These are phyloP conservation scores for Melanotus villosus DNA, from an alignment of 2,888 invertebrate genomes.

Conservation along the genomic window DNA sequence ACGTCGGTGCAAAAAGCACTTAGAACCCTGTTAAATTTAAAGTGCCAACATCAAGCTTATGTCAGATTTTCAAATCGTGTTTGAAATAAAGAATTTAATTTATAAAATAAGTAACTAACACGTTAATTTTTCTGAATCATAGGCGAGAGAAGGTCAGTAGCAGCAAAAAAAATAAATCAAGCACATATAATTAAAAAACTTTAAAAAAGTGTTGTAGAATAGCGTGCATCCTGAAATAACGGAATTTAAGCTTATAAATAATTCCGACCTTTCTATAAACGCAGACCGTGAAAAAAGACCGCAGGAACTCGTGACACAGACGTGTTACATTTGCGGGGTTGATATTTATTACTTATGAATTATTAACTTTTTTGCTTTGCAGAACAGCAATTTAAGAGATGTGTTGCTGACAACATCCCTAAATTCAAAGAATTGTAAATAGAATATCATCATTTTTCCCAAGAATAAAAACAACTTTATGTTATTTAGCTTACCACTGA, in stretches of 20 bases:
- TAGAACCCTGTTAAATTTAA: too few relatives aligned
- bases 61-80: too few relatives aligned
- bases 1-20: too few relatives aligned
- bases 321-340: conserved; percentile 21
- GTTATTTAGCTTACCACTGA: neutral
- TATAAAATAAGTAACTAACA: neutral
- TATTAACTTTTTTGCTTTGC: conserved; percentile 18
- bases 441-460: neutral
- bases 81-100: too few relatives aligned
- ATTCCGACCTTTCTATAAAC: conserved; percentile 21
- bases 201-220: conserved; percentile 15
- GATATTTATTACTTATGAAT: conserved; percentile 34
- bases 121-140: neutral
- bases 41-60: too few relatives aligned
- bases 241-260: conserved; percentile 29
- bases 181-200: conserved; percentile 27
- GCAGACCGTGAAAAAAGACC: conserved; percentile 23
- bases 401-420: neutral
- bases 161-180: conserved; percentile 20
- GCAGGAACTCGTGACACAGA: conserved; percentile 20
- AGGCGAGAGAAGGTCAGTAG: too few relatives aligned
- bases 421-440: neutral
- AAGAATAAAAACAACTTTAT: neutral
- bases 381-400: conserved; percentile 17
- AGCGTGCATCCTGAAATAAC: conserved; percentile 32